A percentile compares a stretch with the other conserved stretches of the same genome.
Evolutionary conservation across 1,140 invertebrate species (phyloP).

Genomic region (Anastrepha ludens): DNA sequence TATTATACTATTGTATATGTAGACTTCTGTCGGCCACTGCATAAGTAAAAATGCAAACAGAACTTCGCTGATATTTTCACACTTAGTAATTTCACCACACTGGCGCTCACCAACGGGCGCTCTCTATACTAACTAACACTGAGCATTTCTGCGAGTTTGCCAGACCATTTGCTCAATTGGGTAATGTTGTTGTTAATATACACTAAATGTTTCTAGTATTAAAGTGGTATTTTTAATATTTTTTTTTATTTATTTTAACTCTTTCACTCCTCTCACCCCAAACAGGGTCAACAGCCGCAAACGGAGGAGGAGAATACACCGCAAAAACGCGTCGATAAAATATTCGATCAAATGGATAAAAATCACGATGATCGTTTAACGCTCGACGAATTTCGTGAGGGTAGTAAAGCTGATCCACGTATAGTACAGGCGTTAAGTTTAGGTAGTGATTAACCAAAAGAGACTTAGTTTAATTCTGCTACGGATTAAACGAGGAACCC

Average conservation of each 20-base stretch:
- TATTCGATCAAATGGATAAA: conserved; percentile 99
- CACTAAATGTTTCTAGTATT: too few species aligned
- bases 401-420: conserved; percentile 97
- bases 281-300: conserved; percentile 89
- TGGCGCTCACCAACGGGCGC: too few species aligned
- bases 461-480: conserved; percentile 58
- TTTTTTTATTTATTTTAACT: background rate
- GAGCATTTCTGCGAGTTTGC: too few species aligned
- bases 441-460: conserved; percentile 80
- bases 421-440: conserved; percentile 96
- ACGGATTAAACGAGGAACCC: conserved; percentile 51
- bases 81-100: too few species aligned
- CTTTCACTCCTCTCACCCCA: background rate
- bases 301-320: conserved; percentile 96
- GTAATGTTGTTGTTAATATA: too few species aligned
- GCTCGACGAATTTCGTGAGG: conserved; percentile 98
- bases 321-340: conserved; percentile 96
- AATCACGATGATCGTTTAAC: conserved; percentile 98
- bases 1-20: too few species aligned
- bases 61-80: too few species aligned
- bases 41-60: too few species aligned
- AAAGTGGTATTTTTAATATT: background rate
- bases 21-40: too few species aligned
- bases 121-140: too few species aligned
- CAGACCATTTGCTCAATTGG: too few species aligned